A percentile compares a stretch with the other conserved stretches of the same genome.
These are phyloP conservation scores for Lutraria rhynchaena DNA, from an alignment of 1,140 invertebrate genomes.

Conservation along the genomic window DNA sequence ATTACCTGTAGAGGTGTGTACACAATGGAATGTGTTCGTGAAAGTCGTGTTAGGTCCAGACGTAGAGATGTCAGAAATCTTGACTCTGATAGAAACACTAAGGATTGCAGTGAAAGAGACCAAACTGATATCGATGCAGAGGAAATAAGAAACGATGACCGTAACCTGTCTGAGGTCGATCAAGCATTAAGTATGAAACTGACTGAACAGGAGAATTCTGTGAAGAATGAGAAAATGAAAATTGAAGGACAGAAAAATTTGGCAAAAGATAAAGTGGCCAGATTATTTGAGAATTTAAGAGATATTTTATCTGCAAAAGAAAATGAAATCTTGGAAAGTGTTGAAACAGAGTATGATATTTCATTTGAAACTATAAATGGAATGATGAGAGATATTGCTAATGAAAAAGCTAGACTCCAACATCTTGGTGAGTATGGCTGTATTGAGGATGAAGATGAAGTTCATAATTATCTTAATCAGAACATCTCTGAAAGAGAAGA, in stretches of 20 bases:
- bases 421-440: too few relatives aligned
- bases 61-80: too few relatives aligned
- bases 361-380: neutral
- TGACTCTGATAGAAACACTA: neutral
- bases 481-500: too few relatives aligned
- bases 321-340: constrained; percentile 18
- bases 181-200: neutral
- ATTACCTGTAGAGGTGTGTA: too few relatives aligned
- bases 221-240: constrained; percentile 8
- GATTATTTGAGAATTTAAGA: constrained; percentile 32
- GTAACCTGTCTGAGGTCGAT: neutral
- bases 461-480: too few relatives aligned
- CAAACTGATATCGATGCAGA: neutral
- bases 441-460: too few relatives aligned
- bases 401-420: neutral
- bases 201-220: constrained; percentile 33
- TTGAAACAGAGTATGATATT: constrained; percentile 23
- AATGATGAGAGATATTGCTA: constrained; percentile 1
- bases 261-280: constrained; percentile 4
- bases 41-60: too few relatives aligned
- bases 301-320: constrained; percentile 36
- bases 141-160: neutral
- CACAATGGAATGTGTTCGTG: too few relatives aligned
- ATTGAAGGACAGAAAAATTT: neutral
- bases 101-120: neutral